These are phyloP conservation scores for Littorina saxatilis DNA, from an alignment of 1,140 invertebrate genomes.

Conservation along the genomic window DNA sequence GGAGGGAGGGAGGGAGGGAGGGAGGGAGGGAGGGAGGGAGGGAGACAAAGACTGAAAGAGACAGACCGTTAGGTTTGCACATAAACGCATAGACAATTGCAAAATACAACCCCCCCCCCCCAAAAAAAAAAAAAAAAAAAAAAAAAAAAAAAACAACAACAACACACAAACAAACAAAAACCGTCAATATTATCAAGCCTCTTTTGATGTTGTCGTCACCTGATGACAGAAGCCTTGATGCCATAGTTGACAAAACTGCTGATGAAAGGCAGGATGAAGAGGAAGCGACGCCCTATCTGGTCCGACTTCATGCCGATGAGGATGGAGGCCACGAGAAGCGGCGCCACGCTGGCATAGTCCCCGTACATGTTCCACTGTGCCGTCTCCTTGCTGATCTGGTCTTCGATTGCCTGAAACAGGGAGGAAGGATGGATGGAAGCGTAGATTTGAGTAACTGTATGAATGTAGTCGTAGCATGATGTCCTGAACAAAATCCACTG, in stretches of 20 bases:
- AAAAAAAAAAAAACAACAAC: no score
- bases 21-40: no score
- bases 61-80: background rate
- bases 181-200: constrained; percentile 30
- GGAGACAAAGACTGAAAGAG: no score
- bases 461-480: no score
- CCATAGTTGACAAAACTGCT: constrained; percentile 53
- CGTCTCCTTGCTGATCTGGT: background rate
- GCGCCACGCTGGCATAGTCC: background rate
- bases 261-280: background rate
- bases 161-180: no score
- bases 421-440: no score
- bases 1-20: background rate
- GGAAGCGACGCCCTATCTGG: constrained; percentile 11
- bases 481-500: no score
- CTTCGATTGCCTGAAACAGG: background rate
- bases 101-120: no score
- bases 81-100: background rate
- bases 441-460: no score
- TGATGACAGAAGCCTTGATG: constrained; percentile 56
- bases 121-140: no score
- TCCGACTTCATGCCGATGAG: constrained; percentile 14
- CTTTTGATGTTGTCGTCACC: constrained; percentile 51
- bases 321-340: background rate
- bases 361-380: background rate